Base-by-base conservation (phyloP, 2,113 vertebrate genomes). In the Emydura subglobosa region DNA sequence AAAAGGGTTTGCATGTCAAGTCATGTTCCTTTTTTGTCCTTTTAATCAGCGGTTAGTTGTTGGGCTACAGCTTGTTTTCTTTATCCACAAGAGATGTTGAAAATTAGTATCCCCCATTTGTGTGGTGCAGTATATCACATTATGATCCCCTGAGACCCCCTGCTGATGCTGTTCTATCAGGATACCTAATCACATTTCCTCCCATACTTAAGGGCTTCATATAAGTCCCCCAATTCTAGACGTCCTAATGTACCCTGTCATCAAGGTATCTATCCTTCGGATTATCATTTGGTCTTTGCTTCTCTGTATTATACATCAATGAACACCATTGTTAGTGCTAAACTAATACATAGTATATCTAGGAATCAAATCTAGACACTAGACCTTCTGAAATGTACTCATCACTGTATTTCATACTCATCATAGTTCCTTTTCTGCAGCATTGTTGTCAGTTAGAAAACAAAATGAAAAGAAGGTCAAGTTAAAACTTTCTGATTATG, bases 401-500 rank as follows among this genome's bases (percentile, higher is more conserved):
- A 89, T 88, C 65, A 39, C 21, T 74, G 8, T 74, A 74, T 74
- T 74, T 74, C 21, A 22, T 74, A 42, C n/a, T 39, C 68, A 42
- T 42, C 90, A 85, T 81, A 82, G 24, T 68, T 39, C 49, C 79
- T 76, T 57, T 5, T 85, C 74, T 92, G 22, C 24, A 85, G 47
- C 42, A 1, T 53, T 86, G 53, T 94, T 87, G 57, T 80, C 92
- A 89, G 59, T 87, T 13, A 92, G 80, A 95, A 55, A 91, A 93
- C 55, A 61, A 94, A 83, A 76, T 93, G 88, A 91, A 65, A 44
- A 39, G 7, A 79, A 10, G 59, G 22, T 7, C 74, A 83, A 0
- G 2, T 89, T 80, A 90, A 74, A 74, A 44, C n/a, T 65, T 53
- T 53, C 61, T 19, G 61, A 39, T 25, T 24, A 25, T 74, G 22